Percentiles rank a stretch among this genome's conserved stretches.
Conservation (phyloP, 2,113 vertebrate genomes). For the Ceyx melanurus region DNA sequence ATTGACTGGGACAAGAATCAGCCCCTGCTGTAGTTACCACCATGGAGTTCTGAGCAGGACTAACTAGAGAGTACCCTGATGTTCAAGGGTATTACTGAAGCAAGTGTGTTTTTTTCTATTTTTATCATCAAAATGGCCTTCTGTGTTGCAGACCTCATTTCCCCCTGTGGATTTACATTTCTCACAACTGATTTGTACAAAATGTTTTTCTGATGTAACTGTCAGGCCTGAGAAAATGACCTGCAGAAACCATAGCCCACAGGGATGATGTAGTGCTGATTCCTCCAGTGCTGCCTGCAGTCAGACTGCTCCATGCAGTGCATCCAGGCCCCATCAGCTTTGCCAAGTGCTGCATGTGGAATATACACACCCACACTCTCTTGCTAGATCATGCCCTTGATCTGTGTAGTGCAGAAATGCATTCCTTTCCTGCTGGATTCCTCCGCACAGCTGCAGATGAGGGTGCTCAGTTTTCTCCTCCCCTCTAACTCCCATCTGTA, state of each 20-base stretch:
- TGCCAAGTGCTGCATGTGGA: fast-evolving
- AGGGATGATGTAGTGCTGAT: fast-evolving
- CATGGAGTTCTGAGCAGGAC: background rate
- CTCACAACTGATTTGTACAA: background rate
- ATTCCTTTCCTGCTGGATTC: background rate
- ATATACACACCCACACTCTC: fast-evolving
- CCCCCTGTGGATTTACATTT: fast-evolving
- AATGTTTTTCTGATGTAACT: background rate
- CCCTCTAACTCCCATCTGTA: background rate
- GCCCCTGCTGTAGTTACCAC: background rate
- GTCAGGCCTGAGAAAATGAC: background rate
- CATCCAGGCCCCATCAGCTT: fast-evolving
- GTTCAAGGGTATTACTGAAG: fast-evolving
- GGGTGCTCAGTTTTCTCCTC: background rate
- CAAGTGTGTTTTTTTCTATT: fast-evolving
- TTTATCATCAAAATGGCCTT: background rate
- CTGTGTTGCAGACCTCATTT: background rate
- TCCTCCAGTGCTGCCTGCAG: background rate
- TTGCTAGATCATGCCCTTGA: fast-evolving
- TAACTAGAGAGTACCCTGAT: fast-evolving
- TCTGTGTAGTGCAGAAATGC: background rate
- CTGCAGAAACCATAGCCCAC: fast-evolving
- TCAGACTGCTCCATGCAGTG: fast-evolving
- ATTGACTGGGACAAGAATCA: background rate
- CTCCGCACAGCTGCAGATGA: background rate